These are phyloP conservation scores for Thaleichthys pacificus DNA, from an alignment of 2,797 vertebrate species.

Conservation along the genomic window DNA sequence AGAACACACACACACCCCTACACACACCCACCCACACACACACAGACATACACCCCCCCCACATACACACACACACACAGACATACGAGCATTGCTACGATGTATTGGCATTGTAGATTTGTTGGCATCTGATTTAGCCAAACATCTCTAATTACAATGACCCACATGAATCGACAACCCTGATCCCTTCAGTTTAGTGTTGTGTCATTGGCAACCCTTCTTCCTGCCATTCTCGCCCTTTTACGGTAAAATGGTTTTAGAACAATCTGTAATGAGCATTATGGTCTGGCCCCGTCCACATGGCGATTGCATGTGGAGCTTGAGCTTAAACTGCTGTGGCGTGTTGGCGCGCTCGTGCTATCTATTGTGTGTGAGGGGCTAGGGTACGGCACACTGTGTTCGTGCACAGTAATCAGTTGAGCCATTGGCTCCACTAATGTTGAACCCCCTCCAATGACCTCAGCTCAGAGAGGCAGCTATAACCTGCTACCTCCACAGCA, in stretches of 20 bases:
- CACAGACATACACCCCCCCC: neutral
- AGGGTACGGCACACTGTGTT: neutral
- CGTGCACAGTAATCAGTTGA: neutral
- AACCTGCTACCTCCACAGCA: neutral
- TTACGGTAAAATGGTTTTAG: slow-evolving; percentile 36
- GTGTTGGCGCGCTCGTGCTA: slow-evolving; percentile 41
- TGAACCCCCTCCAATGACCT: neutral
- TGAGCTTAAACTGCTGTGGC: slow-evolving; percentile 49
- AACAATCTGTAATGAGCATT: slow-evolving; percentile 43
- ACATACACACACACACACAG: slow-evolving; percentile 6
- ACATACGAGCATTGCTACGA: neutral
- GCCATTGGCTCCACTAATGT: neutral
- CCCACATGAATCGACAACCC: no score
- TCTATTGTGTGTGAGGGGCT: neutral
- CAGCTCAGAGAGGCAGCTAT: neutral
- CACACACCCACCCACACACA: neutral
- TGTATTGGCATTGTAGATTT: no score
- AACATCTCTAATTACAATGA: neutral
- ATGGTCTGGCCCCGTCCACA: no score
- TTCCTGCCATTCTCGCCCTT: slow-evolving; percentile 12
- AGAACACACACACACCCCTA: neutral
- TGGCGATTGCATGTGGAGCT: no score
- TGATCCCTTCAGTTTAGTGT: no score
- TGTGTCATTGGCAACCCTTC: no score
- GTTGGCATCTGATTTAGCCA: neutral